phyloP scores from a whole-genome alignment of 53 echinoderm and acorn worm genomes.

The Holothuria leucospilota region DNA sequence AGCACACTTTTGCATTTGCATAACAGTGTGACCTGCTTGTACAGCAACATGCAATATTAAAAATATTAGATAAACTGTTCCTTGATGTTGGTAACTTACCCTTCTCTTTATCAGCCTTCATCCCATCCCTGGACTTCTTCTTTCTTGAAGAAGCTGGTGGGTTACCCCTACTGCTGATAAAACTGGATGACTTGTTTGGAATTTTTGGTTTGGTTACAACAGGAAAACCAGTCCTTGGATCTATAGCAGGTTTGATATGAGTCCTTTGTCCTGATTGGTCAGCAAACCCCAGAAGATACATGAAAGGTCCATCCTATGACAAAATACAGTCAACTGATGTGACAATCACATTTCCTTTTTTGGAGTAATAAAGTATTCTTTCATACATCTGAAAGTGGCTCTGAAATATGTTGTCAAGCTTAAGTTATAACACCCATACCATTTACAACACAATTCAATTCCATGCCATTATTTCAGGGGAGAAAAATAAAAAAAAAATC shows the following conservation, averaged over 20 bases:
- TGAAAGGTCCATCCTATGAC: conserved; percentile 69
- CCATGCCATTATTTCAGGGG: too few relatives aligned
- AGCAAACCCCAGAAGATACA: conserved; percentile 59
- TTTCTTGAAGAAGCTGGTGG: conserved; percentile 17
- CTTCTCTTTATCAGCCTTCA: conserved; percentile 62
- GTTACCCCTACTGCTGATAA: not conserved
- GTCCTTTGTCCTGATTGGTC: conserved; percentile 30
- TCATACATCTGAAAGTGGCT: too few relatives aligned
- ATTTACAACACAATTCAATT: too few relatives aligned
- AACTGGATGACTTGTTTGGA: conserved; percentile 29
- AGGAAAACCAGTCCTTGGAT: conserved; percentile 62
- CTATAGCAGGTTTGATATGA: conserved; percentile 46
- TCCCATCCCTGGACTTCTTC: conserved; percentile 46
- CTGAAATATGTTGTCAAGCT: too few relatives aligned
- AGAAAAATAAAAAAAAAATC: too few relatives aligned
- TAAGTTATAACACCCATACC: too few relatives aligned
- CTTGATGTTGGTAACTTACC: conserved; percentile 30
- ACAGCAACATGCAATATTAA: too few relatives aligned
- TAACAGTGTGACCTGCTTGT: too few relatives aligned
- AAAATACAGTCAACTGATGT: not conserved
- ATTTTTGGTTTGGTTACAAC: conserved; percentile 48
- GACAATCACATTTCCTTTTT: too few relatives aligned
- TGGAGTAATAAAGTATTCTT: too few relatives aligned
- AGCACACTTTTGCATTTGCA: too few relatives aligned
- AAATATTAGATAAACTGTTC: too few relatives aligned